phyloP scores from a whole-genome alignment of 2,888 invertebrate genomes.

The Synanthedon myopaeformis region DNA sequence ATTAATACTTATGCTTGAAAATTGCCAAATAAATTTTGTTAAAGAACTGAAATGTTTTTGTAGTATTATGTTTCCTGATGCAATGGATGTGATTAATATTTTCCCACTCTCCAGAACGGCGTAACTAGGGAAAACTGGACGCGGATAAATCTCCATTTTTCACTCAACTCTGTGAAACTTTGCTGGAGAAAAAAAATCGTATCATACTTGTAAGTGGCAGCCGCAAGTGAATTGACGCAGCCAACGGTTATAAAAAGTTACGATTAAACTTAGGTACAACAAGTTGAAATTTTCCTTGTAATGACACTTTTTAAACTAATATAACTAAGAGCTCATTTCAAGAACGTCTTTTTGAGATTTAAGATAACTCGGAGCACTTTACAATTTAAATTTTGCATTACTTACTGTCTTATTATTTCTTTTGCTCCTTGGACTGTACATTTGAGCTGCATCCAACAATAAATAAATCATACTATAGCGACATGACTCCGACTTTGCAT shows the following conservation, averaged over 20 bases:
- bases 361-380: conserved; percentile 16
- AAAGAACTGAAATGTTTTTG: too few relatives aligned
- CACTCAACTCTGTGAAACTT: not conserved
- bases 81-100: not conserved
- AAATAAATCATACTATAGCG: too few relatives aligned
- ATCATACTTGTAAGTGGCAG: conserved; percentile 7
- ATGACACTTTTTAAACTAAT: conserved; percentile 35
- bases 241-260: conserved; percentile 34
- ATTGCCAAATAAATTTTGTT: not conserved
- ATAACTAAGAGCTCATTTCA: conserved; percentile 12
- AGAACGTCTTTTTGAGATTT: conserved; percentile 24
- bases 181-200: conserved; percentile 3
- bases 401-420: not conserved
- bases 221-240: conserved; percentile 21
- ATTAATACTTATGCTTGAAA: not conserved
- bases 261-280: conserved; percentile 32
- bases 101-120: not conserved
- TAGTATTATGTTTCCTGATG: too few relatives aligned
- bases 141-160: not conserved
- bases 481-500: too few relatives aligned
- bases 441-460: too few relatives aligned
- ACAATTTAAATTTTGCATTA: conserved; percentile 1
- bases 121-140: not conserved
- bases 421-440: too few relatives aligned
- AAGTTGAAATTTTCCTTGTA: conserved; percentile 36